Base-by-base conservation (phyloP, 2,797 vertebrate species). In the Sebastes dallii region DNA sequence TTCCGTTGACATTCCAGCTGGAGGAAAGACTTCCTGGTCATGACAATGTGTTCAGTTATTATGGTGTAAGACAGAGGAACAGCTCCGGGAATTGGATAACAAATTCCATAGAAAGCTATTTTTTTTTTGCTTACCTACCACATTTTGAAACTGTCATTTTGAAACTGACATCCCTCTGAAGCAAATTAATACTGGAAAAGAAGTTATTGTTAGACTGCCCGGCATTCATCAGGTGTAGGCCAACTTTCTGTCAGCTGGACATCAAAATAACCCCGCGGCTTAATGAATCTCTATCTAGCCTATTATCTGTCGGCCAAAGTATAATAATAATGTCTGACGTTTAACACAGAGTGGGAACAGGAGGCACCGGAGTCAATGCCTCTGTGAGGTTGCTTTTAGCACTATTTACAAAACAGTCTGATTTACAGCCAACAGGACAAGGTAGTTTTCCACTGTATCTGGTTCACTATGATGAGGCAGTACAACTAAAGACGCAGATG, bases 1-100 rank as follows among this genome's bases (percentile, higher is more conserved):
- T 91, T 94, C 93, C 83, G 72, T 16, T 86, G 77, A 89, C 93
- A 94, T 95, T 94, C 93, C 93, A 87, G 72, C 62, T 52, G 10
- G 72, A 91, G 75, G 70, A 89, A 78, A 77, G 75, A 90, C 90
- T 94, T 94, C 94, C 93, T 93, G 91, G 82, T 81, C 42, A 64
- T 86, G 86, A 94, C 93, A 94, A 93, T 93, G 79, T 50, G 65
- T 82, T 82, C 77, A 58, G 59, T 71, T 84, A 75, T 68, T 83
- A 76, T 30, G 5, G 52, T 64, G 61, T 59, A 22, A 7, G 62
- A 72, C 25, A 5, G 36, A 65, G 42, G 61, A 68, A 66, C 24
- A 29, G 32, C 34, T 36, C 34, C 0, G 34, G 34, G 34, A 36
- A 36, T 36, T 72, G 54, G 29, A 67, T 18, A 4, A 75, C 29